Percentiles rank a stretch among this genome's conserved stretches.
These are phyloP conservation scores for Catagonus wagneri DNA, from an alignment of 2,113 vertebrate species.

Conservation along the genomic window DNA sequence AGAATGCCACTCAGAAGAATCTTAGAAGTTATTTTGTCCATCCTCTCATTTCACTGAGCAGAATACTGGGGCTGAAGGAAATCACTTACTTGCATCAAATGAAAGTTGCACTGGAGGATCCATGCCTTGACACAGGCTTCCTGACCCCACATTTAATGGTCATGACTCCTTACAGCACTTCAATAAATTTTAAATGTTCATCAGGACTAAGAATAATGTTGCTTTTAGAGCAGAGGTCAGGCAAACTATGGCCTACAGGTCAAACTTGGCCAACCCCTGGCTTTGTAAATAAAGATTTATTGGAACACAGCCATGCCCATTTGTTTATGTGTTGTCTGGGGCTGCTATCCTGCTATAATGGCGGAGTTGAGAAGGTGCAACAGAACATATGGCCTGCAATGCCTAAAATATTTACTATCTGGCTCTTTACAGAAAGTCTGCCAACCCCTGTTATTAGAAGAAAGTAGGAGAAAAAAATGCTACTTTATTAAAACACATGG, in stretches of 20 bases:
- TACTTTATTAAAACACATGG: not conserved
- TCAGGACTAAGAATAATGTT: not conserved
- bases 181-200: not conserved
- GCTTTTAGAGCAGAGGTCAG: not conserved
- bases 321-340: not conserved
- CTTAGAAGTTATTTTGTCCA: not conserved
- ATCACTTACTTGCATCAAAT: not conserved
- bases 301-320: not conserved
- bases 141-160: not conserved
- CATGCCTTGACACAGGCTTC: not conserved
- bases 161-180: not conserved
- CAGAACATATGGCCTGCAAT: not conserved
- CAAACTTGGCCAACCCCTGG: not conserved
- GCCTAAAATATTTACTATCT: not conserved
- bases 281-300: slow-evolving; percentile 7
- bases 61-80: not conserved
- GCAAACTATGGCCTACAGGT: not conserved
- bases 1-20: not conserved
- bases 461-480: not conserved
- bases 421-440: not conserved
- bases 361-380: not conserved
- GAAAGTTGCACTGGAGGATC: not conserved
- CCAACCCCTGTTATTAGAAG: not conserved
- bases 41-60: not conserved
- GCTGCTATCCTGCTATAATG: not conserved